Evolutionary conservation across 2,113 vertebrate species (phyloP).

Genomic region (Saimiri boliviensis): DNA sequence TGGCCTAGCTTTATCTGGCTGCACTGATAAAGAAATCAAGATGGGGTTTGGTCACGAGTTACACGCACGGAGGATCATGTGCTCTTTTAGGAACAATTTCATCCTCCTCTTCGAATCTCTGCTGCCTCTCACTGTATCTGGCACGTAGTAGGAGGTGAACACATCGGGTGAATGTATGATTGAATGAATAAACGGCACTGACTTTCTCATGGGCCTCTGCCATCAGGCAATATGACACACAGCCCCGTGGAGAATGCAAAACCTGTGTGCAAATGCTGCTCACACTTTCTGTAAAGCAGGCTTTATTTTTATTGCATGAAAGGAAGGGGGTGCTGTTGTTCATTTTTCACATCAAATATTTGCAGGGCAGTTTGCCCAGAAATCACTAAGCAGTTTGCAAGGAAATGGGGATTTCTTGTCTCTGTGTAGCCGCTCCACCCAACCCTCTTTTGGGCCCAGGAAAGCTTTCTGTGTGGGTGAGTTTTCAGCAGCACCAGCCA

Average conservation of each 20-base stretch:
- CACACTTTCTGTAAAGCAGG: background rate
- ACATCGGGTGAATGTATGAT: background rate
- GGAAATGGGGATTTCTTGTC: background rate
- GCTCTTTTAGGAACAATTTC: background rate
- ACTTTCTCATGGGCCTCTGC: background rate
- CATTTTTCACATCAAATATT: background rate
- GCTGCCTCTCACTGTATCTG: background rate
- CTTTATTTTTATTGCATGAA: background rate
- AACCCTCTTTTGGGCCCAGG: background rate
- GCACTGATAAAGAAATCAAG: background rate
- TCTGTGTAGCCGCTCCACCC: background rate
- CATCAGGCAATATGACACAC: background rate
- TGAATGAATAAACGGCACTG: background rate
- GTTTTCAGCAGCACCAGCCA: background rate
- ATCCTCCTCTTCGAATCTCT: background rate
- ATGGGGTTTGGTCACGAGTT: background rate
- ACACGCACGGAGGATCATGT: background rate
- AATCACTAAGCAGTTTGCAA: background rate
- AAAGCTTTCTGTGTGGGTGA: background rate
- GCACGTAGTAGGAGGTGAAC: background rate
- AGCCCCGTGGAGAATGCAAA: background rate
- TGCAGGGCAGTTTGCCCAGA: background rate
- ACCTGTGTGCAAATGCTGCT: background rate
- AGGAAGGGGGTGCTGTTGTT: constrained; percentile 33
- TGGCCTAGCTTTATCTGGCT: background rate